phyloP scores from a whole-genome alignment of 1,140 invertebrate genomes.

The Psilanteris sp. region DNA sequence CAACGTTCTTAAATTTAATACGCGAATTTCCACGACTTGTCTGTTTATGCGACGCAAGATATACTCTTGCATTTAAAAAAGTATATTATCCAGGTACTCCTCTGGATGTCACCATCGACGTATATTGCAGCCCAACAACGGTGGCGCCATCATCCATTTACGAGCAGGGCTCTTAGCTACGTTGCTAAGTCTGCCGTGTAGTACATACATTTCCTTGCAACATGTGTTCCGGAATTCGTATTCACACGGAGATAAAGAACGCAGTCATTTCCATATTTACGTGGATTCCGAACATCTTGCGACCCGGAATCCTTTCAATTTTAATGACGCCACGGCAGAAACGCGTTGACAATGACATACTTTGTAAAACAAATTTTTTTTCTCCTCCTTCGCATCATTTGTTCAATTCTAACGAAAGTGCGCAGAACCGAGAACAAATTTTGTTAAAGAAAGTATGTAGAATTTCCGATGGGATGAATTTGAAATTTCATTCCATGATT shows the following conservation, averaged over 20 bases:
- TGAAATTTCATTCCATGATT: slow-evolving; percentile 28
- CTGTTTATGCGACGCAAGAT: no score
- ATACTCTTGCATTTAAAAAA: background rate
- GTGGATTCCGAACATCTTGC: slow-evolving; percentile 54
- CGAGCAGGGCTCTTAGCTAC: slow-evolving; percentile 44
- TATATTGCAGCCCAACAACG: slow-evolving; percentile 9
- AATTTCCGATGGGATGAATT: no score
- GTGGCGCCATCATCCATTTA: slow-evolving; percentile 54
- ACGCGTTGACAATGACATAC: slow-evolving; percentile 54
- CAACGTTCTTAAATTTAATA: no score
- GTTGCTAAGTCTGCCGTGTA: slow-evolving; percentile 39
- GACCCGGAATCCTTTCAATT: slow-evolving; percentile 61
- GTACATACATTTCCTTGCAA: slow-evolving; percentile 53
- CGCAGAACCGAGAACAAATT: no score
- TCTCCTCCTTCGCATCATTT: slow-evolving; percentile 17
- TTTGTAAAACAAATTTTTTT: slow-evolving; percentile 55
- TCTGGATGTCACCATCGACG: slow-evolving; percentile 18
- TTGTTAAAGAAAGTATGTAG: no score
- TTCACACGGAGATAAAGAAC: slow-evolving; percentile 57
- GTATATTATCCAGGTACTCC: slow-evolving; percentile 9
- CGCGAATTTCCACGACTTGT: no score
- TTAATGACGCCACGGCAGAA: slow-evolving; percentile 49
- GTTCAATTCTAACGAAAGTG: slow-evolving; percentile 31
- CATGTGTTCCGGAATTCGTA: slow-evolving; percentile 52
- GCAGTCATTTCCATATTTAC: slow-evolving; percentile 62